Evolutionary conservation across 1,140 invertebrate species (phyloP), one percentile per base, ranked within the genome.

Genomic region (Mactra quadrangularis): DNA sequence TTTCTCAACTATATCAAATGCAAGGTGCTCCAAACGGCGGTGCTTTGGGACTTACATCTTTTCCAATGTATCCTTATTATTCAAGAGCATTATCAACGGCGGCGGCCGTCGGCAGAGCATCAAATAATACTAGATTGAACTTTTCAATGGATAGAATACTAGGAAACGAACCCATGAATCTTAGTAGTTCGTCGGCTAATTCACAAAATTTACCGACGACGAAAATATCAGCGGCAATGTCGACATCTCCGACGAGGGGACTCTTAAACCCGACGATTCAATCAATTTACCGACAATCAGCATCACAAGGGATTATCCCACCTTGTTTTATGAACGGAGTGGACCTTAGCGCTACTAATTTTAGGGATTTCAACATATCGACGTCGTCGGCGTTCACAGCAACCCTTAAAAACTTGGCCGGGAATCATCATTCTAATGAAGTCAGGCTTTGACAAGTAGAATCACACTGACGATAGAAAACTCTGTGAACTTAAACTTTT

Each of bases 1-100:
- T 88, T 35, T 82, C 87, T n/a, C 82, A 87, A 6, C 78, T 89
- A 35, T 90, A 88, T 62, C 84, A 85, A 11, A 38, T 90, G 83
- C 71, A 81, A 45, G 52, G 84, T 22, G 27, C 68, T 25, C 9
- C 29, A 35, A 17, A 66, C 52, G 38, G 52, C 31, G 27, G 19
- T 3, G 41, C 71, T 64, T 31, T 66, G 60, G 55, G 75, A 55
- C 45, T 76, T 60, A 19, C 74, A 52, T 66, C 70, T 62, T 66
- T 83, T 62, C 83, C 83, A 31, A 75, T 87, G 57, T 87, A 87
- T 41, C 86, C 86, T 1, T 87, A 87, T 62, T 82, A 82, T 59
- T 85, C 83, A 33, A 74, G 82, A 19, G 55, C 85, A n/a, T 57
- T 87, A 19, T 84, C 86, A n/a, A 72, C 84, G 50, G 72, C 86